phyloP scores from a whole-genome alignment of 2,797 vertebrate species.

The Argentina silus region DNA sequence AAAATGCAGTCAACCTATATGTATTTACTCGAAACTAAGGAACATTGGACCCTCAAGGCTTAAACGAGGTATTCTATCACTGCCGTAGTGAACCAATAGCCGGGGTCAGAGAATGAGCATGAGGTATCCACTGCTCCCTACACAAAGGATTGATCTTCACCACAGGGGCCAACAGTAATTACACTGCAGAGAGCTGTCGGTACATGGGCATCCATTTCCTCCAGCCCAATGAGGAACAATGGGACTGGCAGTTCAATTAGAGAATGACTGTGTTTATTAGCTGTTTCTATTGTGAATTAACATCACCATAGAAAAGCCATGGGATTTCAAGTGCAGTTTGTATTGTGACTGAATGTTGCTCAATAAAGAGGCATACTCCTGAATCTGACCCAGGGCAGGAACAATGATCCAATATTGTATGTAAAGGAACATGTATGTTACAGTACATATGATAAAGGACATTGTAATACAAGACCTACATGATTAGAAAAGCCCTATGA shows the following conservation, averaged over 20 bases:
- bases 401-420: not conserved
- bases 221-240: conserved; percentile 56
- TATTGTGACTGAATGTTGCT: too few species aligned
- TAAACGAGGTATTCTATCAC: conserved; percentile 51
- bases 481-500: not conserved
- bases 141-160: conserved; percentile 61
- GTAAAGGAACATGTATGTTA: not conserved
- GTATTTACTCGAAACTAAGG: too few species aligned
- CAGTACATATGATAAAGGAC: not conserved
- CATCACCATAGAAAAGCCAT: conserved; percentile 2
- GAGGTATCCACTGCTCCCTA: conserved; percentile 47
- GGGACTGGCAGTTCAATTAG: conserved; percentile 65
- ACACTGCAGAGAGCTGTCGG: conserved; percentile 41
- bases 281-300: conserved; percentile 57
- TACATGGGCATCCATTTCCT: conserved; percentile 53
- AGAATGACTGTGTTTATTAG: conserved; percentile 51
- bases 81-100: conserved; percentile 50
- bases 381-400: not conserved
- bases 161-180: conserved; percentile 59
- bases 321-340: too few species aligned
- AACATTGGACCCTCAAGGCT: conserved; percentile 40
- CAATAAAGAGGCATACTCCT: not conserved
- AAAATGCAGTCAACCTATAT: not conserved
- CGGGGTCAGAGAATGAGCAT: conserved; percentile 48
- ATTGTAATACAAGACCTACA: not conserved